phyloP scores from a whole-genome alignment of 2,888 invertebrate species.

The Shargacucullia verbasci region DNA sequence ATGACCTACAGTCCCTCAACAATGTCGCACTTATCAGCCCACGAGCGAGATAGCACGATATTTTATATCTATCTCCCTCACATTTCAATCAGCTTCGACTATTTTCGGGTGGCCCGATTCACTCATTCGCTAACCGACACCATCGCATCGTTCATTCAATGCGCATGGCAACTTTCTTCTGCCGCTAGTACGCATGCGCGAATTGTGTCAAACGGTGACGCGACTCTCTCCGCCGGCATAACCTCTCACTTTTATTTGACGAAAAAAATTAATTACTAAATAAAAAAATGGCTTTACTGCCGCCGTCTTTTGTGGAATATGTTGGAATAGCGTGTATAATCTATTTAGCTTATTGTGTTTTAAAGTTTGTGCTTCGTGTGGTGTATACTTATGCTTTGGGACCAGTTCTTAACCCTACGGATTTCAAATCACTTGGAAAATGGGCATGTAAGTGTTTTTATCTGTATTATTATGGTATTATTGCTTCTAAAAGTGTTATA shows the following conservation, averaged over 20 bases:
- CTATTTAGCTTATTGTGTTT: constrained; percentile 70
- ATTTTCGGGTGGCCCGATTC: constrained; percentile 54
- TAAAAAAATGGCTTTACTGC: constrained; percentile 64
- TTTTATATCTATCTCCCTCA: constrained; percentile 53
- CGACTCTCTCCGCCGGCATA: constrained; percentile 67
- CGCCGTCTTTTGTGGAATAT: constrained; percentile 77
- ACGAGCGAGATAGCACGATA: constrained; percentile 45
- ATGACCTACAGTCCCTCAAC: constrained; percentile 46
- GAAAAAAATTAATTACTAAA: constrained; percentile 41
- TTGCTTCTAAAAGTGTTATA: neutral
- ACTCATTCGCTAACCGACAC: constrained; percentile 51
- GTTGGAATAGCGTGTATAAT: constrained; percentile 80
- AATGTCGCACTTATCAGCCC: constrained; percentile 48
- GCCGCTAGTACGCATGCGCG: constrained; percentile 82
- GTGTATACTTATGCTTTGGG: constrained; percentile 84
- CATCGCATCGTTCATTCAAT: constrained; percentile 60
- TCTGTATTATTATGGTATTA: neutral
- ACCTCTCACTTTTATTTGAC: constrained; percentile 66
- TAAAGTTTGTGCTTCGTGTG: constrained; percentile 65
- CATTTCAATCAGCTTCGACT: constrained; percentile 51
- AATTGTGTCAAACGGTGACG: constrained; percentile 75
- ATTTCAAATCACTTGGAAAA: constrained; percentile 92
- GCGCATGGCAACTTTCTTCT: constrained; percentile 84
- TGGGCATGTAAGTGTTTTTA: constrained; percentile 93
- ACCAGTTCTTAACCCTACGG: constrained; percentile 88